Evolutionary conservation across 2,797 vertebrate species (phyloP), one percentile per base, ranked within the genome.

Genomic region (Zenarchopterus dispar): DNA sequence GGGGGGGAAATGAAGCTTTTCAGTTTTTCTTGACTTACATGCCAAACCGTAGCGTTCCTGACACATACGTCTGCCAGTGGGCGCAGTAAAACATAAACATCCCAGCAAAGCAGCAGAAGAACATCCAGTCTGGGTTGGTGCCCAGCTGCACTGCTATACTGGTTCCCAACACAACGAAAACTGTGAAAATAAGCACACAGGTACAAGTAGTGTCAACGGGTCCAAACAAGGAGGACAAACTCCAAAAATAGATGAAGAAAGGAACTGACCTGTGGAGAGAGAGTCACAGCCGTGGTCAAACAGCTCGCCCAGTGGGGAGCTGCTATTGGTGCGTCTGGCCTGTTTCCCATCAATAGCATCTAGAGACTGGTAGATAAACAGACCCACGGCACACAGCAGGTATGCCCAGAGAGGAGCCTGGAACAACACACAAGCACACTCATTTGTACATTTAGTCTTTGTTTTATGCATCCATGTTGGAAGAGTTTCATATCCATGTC

Each of bases 81-180:
- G 97, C 97, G 56, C 98, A 99, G 92, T 99, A 99, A 92, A 99
- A 99, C 96, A 99, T 99, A 76, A 99, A 99, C 21, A 98, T 98
- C 74, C 95, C 98, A 46, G 97, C 96, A 75, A 99, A 99, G 90
- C 97, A 99, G 91, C 97, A 98, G 93, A 99, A 99, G 92, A 99
- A 99, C 97, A 99, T 98, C 97, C 97, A 98, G 88, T 98, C 97
- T 17, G 97, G 97, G 85, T 99, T 95, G 62, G 98, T 98, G 21
- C 98, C 98, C 91, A 99, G 90, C 75, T 98, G 97, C 54, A 99
- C 96, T 1, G 97, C 96, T 82, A 99, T 96, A 84, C 96, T 97
- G 73, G 96, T 98, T 78, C 97, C 97, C 93, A 99, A 85, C 84
- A 98, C 97, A 81, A 99, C 97, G 80, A 99, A 99, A 84, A 99